phyloP scores from a whole-genome alignment of 2,113 vertebrate genomes.

The Pangasianodon gigas region DNA sequence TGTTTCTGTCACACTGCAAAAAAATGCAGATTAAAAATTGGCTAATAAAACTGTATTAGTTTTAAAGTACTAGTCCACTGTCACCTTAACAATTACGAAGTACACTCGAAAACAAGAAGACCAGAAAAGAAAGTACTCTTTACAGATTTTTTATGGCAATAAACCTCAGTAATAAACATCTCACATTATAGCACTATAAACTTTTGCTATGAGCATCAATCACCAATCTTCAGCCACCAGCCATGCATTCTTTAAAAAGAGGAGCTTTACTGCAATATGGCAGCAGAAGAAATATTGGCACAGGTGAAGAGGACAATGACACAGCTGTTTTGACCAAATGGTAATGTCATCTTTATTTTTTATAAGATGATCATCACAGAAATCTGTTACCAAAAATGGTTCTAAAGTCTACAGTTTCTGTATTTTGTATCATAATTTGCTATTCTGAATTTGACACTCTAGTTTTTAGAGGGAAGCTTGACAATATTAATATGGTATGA shows the following conservation, averaged over 20 bases:
- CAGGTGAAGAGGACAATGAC: neutral
- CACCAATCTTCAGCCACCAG: neutral
- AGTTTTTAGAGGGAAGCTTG: too few relatives aligned
- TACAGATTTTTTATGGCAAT: too few relatives aligned
- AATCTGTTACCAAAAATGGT: neutral
- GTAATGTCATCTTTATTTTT: neutral
- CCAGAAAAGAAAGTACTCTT: too few relatives aligned
- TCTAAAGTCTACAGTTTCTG: neutral
- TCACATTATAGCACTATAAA: neutral
- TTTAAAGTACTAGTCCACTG: neutral
- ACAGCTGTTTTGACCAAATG: neutral
- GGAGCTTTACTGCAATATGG: neutral
- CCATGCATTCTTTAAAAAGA: neutral
- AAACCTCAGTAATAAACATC: neutral
- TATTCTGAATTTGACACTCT: too few relatives aligned
- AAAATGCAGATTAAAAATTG: neutral
- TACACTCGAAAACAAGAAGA: neutral
- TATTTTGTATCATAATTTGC: too few relatives aligned
- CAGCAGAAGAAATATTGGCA: neutral
- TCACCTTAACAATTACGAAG: neutral
- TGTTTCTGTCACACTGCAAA: neutral
- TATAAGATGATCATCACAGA: neutral
- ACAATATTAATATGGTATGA: too few relatives aligned
- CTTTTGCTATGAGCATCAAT: neutral
- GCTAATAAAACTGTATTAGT: neutral